A percentile compares a stretch with the other conserved stretches of the same genome.
phyloP scores from a whole-genome alignment of 2,113 vertebrate species.

The Rhynchopsitta pachyrhyncha region DNA sequence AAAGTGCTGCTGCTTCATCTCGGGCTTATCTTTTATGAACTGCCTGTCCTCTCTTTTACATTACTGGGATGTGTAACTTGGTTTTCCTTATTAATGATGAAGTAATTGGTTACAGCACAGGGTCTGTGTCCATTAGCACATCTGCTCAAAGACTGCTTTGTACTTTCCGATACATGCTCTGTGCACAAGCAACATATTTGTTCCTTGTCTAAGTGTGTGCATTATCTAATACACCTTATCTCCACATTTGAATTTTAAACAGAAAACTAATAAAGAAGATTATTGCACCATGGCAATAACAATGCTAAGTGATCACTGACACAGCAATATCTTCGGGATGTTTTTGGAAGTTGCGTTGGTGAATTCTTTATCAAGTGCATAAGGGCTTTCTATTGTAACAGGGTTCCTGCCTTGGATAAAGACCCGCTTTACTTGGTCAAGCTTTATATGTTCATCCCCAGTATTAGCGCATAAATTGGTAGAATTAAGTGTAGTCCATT shows the following conservation, averaged over 20 bases:
- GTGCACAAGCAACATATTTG: accelerated
- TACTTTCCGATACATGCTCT: neutral
- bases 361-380: neutral
- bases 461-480: neutral
- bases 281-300: neutral
- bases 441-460: neutral
- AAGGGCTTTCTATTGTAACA: neutral
- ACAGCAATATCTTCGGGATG: neutral
- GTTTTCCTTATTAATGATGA: neutral
- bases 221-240: neutral
- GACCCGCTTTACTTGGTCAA: neutral
- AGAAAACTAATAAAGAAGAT: conserved; percentile 1
- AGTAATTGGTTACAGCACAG: neutral
- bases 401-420: neutral
- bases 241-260: neutral
- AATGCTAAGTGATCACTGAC: neutral
- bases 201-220: neutral
- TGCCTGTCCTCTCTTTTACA: neutral
- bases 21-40: neutral
- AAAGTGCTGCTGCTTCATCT: neutral
- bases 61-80: neutral
- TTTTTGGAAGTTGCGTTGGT: neutral
- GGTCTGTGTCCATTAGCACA: neutral
- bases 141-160: neutral
- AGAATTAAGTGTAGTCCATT: neutral